Base-by-base conservation (phyloP, 2,113 vertebrate species). In the Columbina picui region DNA sequence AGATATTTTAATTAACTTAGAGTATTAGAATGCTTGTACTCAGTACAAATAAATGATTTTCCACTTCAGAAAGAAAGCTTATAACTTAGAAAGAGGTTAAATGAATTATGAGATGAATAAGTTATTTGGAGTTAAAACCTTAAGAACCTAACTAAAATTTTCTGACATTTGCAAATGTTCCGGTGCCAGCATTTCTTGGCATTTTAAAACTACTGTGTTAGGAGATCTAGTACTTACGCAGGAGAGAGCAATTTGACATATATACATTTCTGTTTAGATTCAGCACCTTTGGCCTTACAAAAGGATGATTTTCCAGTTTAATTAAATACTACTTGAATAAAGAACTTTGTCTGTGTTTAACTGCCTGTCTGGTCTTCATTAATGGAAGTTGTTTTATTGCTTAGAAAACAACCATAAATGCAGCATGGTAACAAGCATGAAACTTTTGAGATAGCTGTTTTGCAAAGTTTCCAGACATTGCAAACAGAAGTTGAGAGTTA, bases 41-140 rank as follows among this genome's bases (percentile, higher is more conserved):
- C 26, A 78, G n/a, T 71, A 81, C 49, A 92, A 92, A 94, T 57
- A 92, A 68, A 52, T 71, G 67, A 85, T 36, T 93, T 88, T 92
- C 53, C 38, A 85, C 34, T 85, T 88, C 53, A 84, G 75, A 38
- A 64, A 74, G 84, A 78, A 22, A 64, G 23, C 32, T 57, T 41
- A 18, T 65, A 2, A 78, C 68, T 68, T 60, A 60, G 41, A 82
- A 74, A 64, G 43, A 88, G 12, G 10, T 64, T 41, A 68, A 91
- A 89, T 43, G 26, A 70, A 27, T 74, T 87, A 64, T 12, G 30
- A 77, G 29, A 69, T 64, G 7, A 49, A 19, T 32, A 80, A 61
- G n/a, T 78, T 87, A 71, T 34, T 73, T 41, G 68, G 32, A 4
- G 1, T 59, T 77, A 59, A 86, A 95, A 59, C 29, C 79, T 83